Evolutionary conservation across 2,113 vertebrate species (phyloP).

Genomic region (Hippocampus barbouri): DNA sequence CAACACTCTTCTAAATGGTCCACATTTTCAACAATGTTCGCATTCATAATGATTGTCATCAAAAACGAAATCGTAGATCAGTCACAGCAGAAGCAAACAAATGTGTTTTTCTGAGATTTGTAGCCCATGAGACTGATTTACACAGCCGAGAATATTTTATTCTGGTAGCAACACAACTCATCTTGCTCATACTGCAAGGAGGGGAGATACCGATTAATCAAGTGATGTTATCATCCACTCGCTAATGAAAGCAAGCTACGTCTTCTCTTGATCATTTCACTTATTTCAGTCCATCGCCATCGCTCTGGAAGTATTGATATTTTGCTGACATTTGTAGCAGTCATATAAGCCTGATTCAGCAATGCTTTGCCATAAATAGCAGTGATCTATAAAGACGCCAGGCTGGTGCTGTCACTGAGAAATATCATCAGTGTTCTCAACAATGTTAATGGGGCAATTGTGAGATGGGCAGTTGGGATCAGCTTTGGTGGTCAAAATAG

Average conservation of each 20-base stretch:
- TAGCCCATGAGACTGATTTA: conserved; percentile 28
- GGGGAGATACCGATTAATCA: conserved; percentile 46
- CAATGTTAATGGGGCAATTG: conserved; percentile 32
- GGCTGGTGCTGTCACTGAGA: conserved; percentile 22
- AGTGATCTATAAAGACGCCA: conserved; percentile 38
- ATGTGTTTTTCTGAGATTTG: neutral
- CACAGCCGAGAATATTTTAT: conserved; percentile 28
- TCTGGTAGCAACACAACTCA: conserved; percentile 29
- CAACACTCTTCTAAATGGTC: conserved; percentile 26
- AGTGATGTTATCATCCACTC: conserved; percentile 52
- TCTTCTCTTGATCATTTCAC: conserved; percentile 47
- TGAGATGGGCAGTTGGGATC: conserved; percentile 11
- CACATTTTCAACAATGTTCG: conserved; percentile 29
- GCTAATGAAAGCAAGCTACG: conserved; percentile 53
- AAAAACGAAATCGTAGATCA: conserved; percentile 11
- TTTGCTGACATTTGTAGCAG: conserved; percentile 43
- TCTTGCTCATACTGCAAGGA: conserved; percentile 28
- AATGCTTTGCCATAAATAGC: conserved; percentile 44
- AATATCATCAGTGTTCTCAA: conserved; percentile 34
- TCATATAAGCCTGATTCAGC: conserved; percentile 56
- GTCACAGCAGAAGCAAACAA: conserved; percentile 20
- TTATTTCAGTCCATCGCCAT: conserved; percentile 31
- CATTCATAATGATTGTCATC: conserved; percentile 1
- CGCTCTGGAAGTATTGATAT: conserved; percentile 44
- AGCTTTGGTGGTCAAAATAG: neutral